Base-by-base conservation (phyloP, 2,888 invertebrate species). In the Chymomyza caudatula region DNA sequence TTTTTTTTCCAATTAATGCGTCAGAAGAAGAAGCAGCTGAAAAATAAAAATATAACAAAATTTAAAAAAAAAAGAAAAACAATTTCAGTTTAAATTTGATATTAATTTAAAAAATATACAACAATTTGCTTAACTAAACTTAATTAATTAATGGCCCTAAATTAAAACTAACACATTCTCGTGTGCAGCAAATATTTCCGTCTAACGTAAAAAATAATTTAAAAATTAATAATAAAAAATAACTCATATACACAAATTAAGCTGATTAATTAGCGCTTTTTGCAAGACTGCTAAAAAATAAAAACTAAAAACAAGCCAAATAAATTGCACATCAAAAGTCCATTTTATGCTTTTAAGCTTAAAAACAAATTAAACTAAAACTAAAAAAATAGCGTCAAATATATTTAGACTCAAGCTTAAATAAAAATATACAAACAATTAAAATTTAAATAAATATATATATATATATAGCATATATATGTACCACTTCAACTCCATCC, bases 261-360 rank as follows among this genome's bases (percentile, higher is more conserved):
- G 11, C 25, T 25, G 4, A 2, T 2, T 37, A 11, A 11, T 37
- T 37, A 11, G 29, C 29, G 29, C 29, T 37, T 37, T 6, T 37
- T 37, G 29, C 29, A 37, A 37, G 11, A 37, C 29, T 37, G 29
- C 29, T 37, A 11, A 11, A 37, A 37, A 3, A 11, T 37, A 37
- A 37, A 37, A 25, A 3, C 5, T 37, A 4, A 11, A 37, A 37
- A 37, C 8, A 6, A 37, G 29, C 2, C 29, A 1, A 37, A 37
- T 11, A 37, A 6, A 37, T 37, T 37, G 11, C 29, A 11, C 29
- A 3, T 51, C 22, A 53, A 53, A 51, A 63, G 75, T 74, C 71
- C 71, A 71, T 76, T 73, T 77, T 76, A 65, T 74, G 76, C 65
- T 67, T 25, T 6, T 5, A 69, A 64, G 69, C 71, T 74, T 74